Percentiles rank a stretch among this genome's conserved stretches.
Evolutionary conservation across 2,888 invertebrate genomes (phyloP).

Genomic region (Panopea generosa): DNA sequence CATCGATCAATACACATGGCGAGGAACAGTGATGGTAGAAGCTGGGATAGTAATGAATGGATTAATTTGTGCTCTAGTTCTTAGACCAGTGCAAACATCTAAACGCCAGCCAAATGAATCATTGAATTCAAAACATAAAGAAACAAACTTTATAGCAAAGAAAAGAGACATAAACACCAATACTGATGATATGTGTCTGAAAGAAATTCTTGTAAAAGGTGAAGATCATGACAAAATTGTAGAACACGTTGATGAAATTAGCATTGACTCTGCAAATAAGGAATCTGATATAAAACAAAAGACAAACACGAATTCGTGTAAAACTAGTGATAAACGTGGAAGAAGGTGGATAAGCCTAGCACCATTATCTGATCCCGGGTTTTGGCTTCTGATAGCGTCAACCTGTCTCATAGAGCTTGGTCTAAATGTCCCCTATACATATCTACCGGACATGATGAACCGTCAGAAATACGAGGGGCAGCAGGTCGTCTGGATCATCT

Average conservation of each 20-base stretch:
- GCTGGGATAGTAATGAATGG: constrained; percentile 40
- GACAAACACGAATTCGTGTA: too few relatives aligned
- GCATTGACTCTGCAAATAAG: too few relatives aligned
- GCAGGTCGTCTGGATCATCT: constrained; percentile 43
- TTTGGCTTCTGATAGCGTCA: constrained; percentile 26
- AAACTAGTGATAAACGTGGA: neutral
- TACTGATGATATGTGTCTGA: too few relatives aligned
- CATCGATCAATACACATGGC: constrained; percentile 42
- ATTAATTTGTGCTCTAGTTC: constrained; percentile 24
- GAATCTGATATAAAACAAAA: too few relatives aligned
- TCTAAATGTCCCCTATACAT: constrained; percentile 41
- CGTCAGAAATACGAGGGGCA: constrained; percentile 11
- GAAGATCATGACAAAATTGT: too few relatives aligned
- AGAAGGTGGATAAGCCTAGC: neutral
- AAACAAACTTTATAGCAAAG: too few relatives aligned
- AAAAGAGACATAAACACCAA: too few relatives aligned
- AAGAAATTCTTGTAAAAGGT: too few relatives aligned
- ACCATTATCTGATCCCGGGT: constrained; percentile 29
- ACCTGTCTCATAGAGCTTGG: constrained; percentile 26
- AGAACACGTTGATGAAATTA: too few relatives aligned
- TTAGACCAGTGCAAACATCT: constrained; percentile 4
- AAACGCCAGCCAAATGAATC: neutral
- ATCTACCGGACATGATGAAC: constrained; percentile 46
- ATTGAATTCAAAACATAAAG: too few relatives aligned
- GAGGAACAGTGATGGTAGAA: constrained; percentile 41